phyloP scores from a whole-genome alignment of 2,888 invertebrate genomes.

The Phorcus lineatus region DNA sequence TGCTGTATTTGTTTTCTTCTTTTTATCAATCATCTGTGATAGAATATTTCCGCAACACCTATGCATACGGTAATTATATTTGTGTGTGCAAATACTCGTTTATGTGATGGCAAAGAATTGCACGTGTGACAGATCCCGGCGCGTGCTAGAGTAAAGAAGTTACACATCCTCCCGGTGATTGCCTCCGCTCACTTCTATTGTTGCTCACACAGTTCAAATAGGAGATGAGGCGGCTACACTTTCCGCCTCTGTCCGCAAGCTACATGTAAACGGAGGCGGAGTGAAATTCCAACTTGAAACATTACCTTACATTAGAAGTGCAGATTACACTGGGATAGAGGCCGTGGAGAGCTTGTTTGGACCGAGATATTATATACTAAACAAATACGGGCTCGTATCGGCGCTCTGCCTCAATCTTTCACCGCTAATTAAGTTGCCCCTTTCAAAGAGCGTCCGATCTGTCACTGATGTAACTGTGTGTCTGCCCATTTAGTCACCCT shows the following conservation, averaged over 20 bases:
- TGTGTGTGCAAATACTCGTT: slow-evolving; percentile 3
- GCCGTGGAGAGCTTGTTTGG: not conserved
- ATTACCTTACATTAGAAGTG: slow-evolving; percentile 15
- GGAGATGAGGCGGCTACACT: not conserved
- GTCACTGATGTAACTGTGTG: not conserved
- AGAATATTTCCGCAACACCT: slow-evolving; percentile 1
- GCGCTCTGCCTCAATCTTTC: not conserved
- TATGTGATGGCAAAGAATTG: not conserved
- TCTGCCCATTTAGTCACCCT: not conserved
- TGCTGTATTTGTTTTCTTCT: not conserved
- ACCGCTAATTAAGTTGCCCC: not conserved
- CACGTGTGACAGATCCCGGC: slow-evolving; percentile 5
- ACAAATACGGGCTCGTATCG: not conserved
- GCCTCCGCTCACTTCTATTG: slow-evolving; percentile 8
- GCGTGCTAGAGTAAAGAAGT: slow-evolving; percentile 4
- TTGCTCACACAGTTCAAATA: slow-evolving; percentile 1
- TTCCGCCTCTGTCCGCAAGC: not conserved
- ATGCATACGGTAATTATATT: slow-evolving; percentile 3
- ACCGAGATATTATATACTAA: slow-evolving; percentile 5
- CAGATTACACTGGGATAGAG: not conserved
- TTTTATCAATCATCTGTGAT: slow-evolving; percentile 7
- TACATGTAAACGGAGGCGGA: not conserved
- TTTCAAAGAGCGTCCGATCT: not conserved
- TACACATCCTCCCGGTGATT: not conserved
- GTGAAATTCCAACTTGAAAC: not conserved